Percentiles rank a stretch among this genome's conserved stretches.
Conservation (phyloP, 2,888 invertebrate species). For the Drosophila pegasa region DNA sequence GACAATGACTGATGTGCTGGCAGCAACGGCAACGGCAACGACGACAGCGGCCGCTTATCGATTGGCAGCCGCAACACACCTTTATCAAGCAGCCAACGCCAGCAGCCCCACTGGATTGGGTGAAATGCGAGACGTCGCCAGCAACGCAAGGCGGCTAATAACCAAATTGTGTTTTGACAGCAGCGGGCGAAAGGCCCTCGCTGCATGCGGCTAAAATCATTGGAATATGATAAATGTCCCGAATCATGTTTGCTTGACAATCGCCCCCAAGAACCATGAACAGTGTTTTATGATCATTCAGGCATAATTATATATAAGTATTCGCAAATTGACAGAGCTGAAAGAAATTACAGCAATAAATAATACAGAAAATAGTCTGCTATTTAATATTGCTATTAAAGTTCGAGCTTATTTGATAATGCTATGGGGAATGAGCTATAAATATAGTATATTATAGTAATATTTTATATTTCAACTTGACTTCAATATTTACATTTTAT, state of each 20-base stretch:
- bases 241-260: constrained; percentile 57
- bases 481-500: too few species aligned
- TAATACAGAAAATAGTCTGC: background rate
- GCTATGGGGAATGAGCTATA: too few species aligned
- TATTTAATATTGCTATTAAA: background rate
- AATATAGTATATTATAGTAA: too few species aligned
- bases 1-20: constrained; percentile 84
- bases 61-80: constrained; percentile 80
- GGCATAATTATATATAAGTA: constrained; percentile 48
- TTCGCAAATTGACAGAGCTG: constrained; percentile 38
- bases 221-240: constrained; percentile 71
- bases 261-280: constrained; percentile 44
- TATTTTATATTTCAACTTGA: too few species aligned
- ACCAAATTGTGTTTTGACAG: constrained; percentile 78
- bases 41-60: constrained; percentile 73
- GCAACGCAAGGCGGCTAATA: constrained; percentile 58
- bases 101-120: constrained; percentile 63
- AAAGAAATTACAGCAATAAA: constrained; percentile 21
- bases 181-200: constrained; percentile 46
- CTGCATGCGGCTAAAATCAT: constrained; percentile 52
- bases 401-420: background rate
- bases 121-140: constrained; percentile 70
- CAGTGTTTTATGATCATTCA: constrained; percentile 41
- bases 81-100: constrained; percentile 65
- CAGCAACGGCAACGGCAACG: constrained; percentile 35